Evolutionary conservation across 2,113 vertebrate species (phyloP).

Genomic region (Crotalus viridis): DNA sequence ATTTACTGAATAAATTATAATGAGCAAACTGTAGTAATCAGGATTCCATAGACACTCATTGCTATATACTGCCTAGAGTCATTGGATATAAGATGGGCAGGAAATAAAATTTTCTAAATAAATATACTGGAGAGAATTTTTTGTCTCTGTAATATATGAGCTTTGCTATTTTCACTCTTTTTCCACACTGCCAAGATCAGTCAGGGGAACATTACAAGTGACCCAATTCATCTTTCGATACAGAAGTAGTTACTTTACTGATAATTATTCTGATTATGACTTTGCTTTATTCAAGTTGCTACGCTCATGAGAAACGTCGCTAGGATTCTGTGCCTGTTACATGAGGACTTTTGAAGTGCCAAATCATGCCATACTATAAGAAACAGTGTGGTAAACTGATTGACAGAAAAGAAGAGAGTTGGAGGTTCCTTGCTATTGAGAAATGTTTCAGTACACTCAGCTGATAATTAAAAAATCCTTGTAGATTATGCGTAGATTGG

Average conservation of each 20-base stretch:
- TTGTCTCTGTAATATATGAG: background rate
- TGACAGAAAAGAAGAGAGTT: background rate
- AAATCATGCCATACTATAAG: background rate
- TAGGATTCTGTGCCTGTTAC: background rate
- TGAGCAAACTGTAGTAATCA: background rate
- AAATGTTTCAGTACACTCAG: background rate
- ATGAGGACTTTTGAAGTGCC: background rate
- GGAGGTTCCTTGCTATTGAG: background rate
- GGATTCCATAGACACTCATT: background rate
- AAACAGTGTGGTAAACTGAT: background rate
- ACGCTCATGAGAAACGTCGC: background rate
- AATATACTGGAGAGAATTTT: background rate
- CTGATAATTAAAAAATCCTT: background rate
- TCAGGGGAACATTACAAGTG: background rate
- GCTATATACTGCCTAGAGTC: background rate
- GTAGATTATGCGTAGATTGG: background rate
- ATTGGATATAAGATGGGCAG: background rate
- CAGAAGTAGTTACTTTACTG: background rate
- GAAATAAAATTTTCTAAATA: background rate
- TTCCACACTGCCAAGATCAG: background rate
- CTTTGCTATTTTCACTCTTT: background rate
- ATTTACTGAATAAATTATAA: background rate
- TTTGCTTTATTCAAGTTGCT: background rate
- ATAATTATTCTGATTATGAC: background rate
- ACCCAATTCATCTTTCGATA: background rate